Conservation (phyloP, 2,797 vertebrate species). For the Phoxinus dragarum region DNA sequence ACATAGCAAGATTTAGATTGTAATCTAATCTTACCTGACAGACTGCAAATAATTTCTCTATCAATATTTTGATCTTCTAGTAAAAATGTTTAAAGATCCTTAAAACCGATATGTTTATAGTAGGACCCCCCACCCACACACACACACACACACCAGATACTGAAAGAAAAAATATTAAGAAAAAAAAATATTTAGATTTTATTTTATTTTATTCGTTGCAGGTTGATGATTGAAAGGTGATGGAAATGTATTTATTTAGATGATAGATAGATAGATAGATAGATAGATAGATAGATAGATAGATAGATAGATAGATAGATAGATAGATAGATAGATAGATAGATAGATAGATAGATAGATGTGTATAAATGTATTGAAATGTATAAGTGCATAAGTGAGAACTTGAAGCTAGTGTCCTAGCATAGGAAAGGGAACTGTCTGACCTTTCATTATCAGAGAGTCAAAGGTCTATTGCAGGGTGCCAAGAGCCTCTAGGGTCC, state of each 20-base stretch:
- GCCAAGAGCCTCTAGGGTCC: slow-evolving; percentile 27
- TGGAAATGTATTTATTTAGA: not conserved
- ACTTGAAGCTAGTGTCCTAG: slow-evolving; percentile 4
- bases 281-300: too few relatives aligned
- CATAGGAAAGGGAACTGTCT: slow-evolving; percentile 35
- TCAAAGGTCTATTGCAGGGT: slow-evolving; percentile 47
- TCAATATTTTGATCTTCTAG: not conserved
- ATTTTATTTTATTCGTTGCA: not conserved
- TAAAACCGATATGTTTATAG: not conserved
- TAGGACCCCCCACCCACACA: too few relatives aligned
- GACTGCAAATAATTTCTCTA: not conserved
- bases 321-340: too few relatives aligned
- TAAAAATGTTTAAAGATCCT: not conserved
- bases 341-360: not conserved
- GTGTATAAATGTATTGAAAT: too few relatives aligned
- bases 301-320: too few relatives aligned
- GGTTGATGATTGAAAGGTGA: not conserved
- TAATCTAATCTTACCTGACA: not conserved
- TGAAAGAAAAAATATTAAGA: too few relatives aligned
- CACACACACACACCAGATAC: too few relatives aligned
- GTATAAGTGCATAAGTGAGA: slow-evolving; percentile 9
- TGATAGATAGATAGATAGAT: too few relatives aligned
- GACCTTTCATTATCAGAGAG: slow-evolving; percentile 54
- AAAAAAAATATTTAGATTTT: too few relatives aligned
- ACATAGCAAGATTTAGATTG: not conserved